Percentiles rank a stretch among this genome's conserved stretches.
Conservation (phyloP, 2,888 invertebrate genomes). For the Drosophila pegasa region DNA sequence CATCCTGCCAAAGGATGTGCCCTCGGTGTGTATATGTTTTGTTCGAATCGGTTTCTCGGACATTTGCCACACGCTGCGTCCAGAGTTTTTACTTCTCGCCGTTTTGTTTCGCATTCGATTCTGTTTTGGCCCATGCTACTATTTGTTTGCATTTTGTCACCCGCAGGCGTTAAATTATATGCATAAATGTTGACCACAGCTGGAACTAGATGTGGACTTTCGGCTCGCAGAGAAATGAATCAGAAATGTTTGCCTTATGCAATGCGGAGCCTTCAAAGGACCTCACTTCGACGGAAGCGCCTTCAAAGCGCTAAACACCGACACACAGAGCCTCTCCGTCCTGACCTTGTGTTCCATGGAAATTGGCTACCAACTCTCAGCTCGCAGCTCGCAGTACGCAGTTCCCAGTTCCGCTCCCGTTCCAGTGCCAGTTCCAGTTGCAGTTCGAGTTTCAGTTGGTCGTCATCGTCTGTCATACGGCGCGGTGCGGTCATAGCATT, state of each 20-base stretch:
- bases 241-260: constrained; percentile 32
- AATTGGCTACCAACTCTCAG: constrained; percentile 7
- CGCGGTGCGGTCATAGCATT: constrained; percentile 81
- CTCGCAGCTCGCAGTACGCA: neutral
- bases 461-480: constrained; percentile 69
- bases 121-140: constrained; percentile 76
- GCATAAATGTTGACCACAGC: constrained; percentile 66
- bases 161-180: constrained; percentile 57
- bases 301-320: constrained; percentile 46
- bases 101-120: constrained; percentile 36
- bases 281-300: constrained; percentile 36
- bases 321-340: constrained; percentile 1
- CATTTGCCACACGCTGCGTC: constrained; percentile 70
- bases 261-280: constrained; percentile 25
- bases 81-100: constrained; percentile 48
- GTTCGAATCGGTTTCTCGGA: constrained; percentile 71
- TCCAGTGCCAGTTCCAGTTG: constrained; percentile 10
- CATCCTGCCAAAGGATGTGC: constrained; percentile 47
- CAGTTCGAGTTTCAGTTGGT: constrained; percentile 11
- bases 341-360: constrained; percentile 48
- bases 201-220: constrained; percentile 25
- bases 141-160: constrained; percentile 64
- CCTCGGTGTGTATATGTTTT: constrained; percentile 29
- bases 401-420: constrained; percentile 10
- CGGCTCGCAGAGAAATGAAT: neutral